Evolutionary conservation across 2,113 vertebrate species (phyloP), one percentile per base, ranked within the genome.

Genomic region (Vanacampus margaritifer): DNA sequence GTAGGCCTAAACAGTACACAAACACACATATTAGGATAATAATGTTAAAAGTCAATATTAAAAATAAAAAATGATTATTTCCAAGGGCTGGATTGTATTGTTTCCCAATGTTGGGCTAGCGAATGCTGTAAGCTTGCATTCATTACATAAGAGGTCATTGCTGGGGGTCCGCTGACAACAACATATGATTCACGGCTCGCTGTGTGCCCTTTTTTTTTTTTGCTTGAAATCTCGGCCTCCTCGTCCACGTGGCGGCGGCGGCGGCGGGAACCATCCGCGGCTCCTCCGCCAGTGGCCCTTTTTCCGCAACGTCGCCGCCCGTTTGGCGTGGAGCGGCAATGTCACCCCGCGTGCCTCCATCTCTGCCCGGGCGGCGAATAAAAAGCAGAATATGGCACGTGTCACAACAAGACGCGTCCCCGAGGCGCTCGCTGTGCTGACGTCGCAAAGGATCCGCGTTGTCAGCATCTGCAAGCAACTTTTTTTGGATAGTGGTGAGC

Each of bases 131-230:
- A 86, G 81, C 84, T 68, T 78, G 67, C 74, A 65, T 79, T 76
- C 72, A 82, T 90, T 88, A 86, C 80, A 65, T 87, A 89, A 89
- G 84, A 84, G 86, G 77, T 85, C 73, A 85, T 88, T 80, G 86
- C 87, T 87, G 53, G 73, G 79, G 88, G 89, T 89, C 76, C 64
- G 84, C 76, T 90, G 89, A 88, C 86, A 88, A 83, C 82, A 88
- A 74, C 87, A 86, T 88, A 89, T 90, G 89, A 90, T 89, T 90
- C 89, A 90, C 80, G 83, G 86, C 83, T 82, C 3, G 63, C 78
- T 74, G 76, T 88, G 78, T 89, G 87, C 82, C 84, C 88, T 86
- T 87, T 28, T 84, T 84, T 32, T 32, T 32, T 32, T 32, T 32
- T 32, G 2, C 4, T 32, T 32, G 2, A 2, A 32, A 86, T 87